Conservation (phyloP, 2,888 invertebrate genomes). For the Apotomis capreana region DNA sequence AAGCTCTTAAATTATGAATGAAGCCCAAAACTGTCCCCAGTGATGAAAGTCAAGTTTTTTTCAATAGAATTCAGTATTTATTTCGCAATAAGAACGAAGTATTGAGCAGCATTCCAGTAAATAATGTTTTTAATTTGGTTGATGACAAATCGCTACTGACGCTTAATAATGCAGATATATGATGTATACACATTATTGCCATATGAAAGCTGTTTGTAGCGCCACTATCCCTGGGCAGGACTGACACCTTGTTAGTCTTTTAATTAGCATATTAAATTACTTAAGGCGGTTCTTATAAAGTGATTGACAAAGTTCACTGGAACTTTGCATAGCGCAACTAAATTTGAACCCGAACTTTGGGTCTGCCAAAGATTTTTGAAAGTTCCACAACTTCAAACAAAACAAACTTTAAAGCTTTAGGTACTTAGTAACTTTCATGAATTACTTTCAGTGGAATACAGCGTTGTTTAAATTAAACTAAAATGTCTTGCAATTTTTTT, state of each 20-base stretch:
- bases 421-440: constrained; percentile 28
- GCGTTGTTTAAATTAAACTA: constrained; percentile 5
- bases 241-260: background rate
- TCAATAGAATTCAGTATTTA: no score
- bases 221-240: no score
- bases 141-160: no score
- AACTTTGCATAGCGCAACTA: constrained; percentile 25
- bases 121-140: no score
- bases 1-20: no score
- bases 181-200: no score
- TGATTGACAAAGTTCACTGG: constrained; percentile 18
- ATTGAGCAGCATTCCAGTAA: no score
- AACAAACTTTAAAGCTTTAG: constrained; percentile 23
- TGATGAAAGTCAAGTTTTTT: no score
- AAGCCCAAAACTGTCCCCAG: no score
- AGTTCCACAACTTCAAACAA: constrained; percentile 27
- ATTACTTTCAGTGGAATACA: constrained; percentile 22
- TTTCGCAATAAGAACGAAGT: no score
- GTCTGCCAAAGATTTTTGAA: constrained; percentile 29
- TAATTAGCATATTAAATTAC: background rate
- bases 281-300: background rate
- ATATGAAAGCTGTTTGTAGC: no score
- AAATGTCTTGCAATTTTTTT: background rate
- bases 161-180: no score
- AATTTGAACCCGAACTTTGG: constrained; percentile 23